Evolutionary conservation across 2,113 vertebrate species (phyloP).

Genomic region (Ophthalmolycus amberensis): DNA sequence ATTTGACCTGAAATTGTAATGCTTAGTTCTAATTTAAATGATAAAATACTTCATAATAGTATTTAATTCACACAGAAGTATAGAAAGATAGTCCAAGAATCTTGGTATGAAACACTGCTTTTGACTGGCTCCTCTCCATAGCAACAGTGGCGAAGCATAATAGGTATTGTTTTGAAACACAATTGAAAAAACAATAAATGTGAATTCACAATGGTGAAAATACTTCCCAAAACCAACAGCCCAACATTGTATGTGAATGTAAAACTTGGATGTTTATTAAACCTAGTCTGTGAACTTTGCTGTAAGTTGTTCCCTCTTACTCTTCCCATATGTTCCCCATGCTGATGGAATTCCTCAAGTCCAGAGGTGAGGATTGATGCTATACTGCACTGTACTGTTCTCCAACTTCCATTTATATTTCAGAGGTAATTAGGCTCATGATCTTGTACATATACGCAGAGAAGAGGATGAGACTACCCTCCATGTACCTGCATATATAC

Average conservation of each 20-base stretch:
- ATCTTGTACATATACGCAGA: slow-evolving; percentile 17
- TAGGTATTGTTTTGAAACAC: neutral
- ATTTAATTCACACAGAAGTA: neutral
- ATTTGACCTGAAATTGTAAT: neutral
- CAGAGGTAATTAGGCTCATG: slow-evolving; percentile 42
- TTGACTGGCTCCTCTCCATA: neutral
- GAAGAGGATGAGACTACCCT: slow-evolving; percentile 14
- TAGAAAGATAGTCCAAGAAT: too few species aligned
- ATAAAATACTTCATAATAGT: neutral
- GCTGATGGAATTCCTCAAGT: neutral
- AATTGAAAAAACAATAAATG: neutral
- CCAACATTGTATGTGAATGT: neutral
- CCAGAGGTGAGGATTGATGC: slow-evolving; percentile 10
- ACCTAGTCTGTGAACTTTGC: neutral
- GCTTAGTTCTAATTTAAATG: neutral
- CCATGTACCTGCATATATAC: slow-evolving; percentile 23
- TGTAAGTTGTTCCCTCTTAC: neutral
- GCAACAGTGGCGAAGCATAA: neutral
- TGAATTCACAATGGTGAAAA: too few species aligned
- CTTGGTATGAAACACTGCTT: neutral
- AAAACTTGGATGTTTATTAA: neutral
- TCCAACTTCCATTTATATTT: slow-evolving; percentile 18
- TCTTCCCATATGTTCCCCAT: neutral
- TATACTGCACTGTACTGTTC: neutral
- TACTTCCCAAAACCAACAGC: neutral